phyloP scores from a whole-genome alignment of 2,113 vertebrate genomes.

The Gorilla gorilla region DNA sequence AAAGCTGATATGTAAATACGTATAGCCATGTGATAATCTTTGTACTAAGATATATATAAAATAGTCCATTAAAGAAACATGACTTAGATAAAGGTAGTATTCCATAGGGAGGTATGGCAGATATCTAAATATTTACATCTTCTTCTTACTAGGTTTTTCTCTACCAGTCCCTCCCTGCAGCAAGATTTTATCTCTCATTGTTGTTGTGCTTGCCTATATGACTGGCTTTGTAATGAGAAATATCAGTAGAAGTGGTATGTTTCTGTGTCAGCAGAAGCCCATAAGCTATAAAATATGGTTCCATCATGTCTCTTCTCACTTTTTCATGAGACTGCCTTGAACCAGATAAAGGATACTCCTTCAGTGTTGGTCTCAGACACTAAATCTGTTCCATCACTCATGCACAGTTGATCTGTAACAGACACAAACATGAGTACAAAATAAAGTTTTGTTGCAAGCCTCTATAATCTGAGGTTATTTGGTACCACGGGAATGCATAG shows the following conservation, averaged over 20 bases:
- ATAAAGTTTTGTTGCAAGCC: not conserved
- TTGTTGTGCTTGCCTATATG: not conserved
- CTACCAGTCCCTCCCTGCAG: not conserved
- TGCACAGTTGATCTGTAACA: not conserved
- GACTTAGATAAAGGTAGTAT: not conserved
- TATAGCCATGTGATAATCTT: not conserved
- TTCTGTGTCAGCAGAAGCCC: not conserved
- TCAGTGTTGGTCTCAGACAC: not conserved
- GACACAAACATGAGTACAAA: not conserved
- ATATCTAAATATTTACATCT: not conserved
- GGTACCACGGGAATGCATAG: not conserved
- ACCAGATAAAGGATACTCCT: fast-evolving
- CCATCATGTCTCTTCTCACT: not conserved
- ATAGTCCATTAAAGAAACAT: not conserved
- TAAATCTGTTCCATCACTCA: not conserved
- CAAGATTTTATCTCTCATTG: not conserved
- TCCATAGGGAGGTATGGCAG: not conserved
- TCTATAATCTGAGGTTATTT: not conserved
- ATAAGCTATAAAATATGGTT: not conserved
- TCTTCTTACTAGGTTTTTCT: not conserved
- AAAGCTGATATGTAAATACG: not conserved
- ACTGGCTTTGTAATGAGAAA: not conserved
- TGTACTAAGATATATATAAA: not conserved
- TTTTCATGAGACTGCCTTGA: not conserved
- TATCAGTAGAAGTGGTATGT: not conserved